Evolutionary conservation across 2,888 invertebrate species (phyloP).

Genomic region (Timandra comae): DNA sequence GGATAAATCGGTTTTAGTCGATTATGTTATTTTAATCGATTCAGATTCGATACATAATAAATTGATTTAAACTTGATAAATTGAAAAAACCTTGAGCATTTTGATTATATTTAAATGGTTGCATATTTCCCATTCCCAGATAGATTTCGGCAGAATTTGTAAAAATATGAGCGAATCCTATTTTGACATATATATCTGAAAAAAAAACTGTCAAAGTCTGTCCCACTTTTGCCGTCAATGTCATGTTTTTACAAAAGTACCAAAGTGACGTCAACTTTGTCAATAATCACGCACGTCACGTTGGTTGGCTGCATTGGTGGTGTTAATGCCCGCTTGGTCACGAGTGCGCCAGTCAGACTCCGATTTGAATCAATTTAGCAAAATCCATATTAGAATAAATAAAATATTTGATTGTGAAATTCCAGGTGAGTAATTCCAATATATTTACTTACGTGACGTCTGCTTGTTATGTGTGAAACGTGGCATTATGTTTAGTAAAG

Average conservation of each 20-base stretch:
- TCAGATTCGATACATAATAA: no score
- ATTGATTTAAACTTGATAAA: no score
- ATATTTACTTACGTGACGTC: slow-evolving; percentile 1
- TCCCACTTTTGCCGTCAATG: no score
- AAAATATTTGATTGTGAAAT: slow-evolving; percentile 15
- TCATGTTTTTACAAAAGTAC: slow-evolving; percentile 17
- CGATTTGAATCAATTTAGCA: slow-evolving; percentile 19
- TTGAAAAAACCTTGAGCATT: no score
- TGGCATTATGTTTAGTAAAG: neutral
- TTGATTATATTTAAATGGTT: no score
- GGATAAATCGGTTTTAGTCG: no score
- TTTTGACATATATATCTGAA: no score
- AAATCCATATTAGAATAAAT: slow-evolving; percentile 12
- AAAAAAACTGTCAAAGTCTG: no score
- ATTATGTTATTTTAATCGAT: no score
- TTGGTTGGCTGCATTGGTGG: slow-evolving; percentile 55
- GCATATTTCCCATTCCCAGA: no score
- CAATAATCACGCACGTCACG: slow-evolving; percentile 13
- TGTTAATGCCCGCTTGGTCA: slow-evolving; percentile 69
- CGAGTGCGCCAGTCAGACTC: slow-evolving; percentile 47
- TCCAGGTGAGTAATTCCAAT: slow-evolving; percentile 17
- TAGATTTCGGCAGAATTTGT: no score
- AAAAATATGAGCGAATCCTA: no score
- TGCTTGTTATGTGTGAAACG: slow-evolving; percentile 5
- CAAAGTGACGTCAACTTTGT: slow-evolving; percentile 14